A percentile compares a stretch with the other conserved stretches of the same genome.
Conservation (phyloP, 92 coral and sea anemone species). For the Hydrozoanthus gracilis region DNA sequence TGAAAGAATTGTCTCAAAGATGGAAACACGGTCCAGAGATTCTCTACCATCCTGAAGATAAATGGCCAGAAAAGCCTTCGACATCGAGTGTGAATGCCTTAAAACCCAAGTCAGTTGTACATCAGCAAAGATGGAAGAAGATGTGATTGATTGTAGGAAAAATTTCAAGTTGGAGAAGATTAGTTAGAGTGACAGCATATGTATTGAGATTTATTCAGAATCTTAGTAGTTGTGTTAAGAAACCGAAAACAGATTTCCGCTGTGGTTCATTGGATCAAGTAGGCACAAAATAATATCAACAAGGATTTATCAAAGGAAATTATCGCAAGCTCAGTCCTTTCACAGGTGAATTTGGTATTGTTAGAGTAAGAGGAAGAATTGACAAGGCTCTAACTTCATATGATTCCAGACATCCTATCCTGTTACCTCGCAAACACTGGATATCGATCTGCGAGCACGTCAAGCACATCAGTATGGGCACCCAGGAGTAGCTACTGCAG, state of each 20-base stretch:
- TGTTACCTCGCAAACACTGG: slow-evolving; percentile 12
- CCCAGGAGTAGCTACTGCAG: slow-evolving; percentile 15
- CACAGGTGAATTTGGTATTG: slow-evolving; percentile 37
- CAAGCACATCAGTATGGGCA: slow-evolving; percentile 20
- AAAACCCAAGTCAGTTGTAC: slow-evolving; percentile 23
- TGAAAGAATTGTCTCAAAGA: slow-evolving; percentile 33
- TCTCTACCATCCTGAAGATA: slow-evolving; percentile 46
- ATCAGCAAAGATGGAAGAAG: slow-evolving; percentile 2
- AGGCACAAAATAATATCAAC: slow-evolving; percentile 26
- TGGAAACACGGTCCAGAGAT: slow-evolving; percentile 60
- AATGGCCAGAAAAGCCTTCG: slow-evolving; percentile 49
- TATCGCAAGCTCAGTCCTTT: slow-evolving; percentile 28
- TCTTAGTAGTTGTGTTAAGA: slow-evolving; percentile 2
- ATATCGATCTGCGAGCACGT: background rate
- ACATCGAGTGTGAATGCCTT: slow-evolving; percentile 20
- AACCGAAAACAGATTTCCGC: background rate
- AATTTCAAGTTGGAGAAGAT: slow-evolving; percentile 69
- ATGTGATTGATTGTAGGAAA: slow-evolving; percentile 49
- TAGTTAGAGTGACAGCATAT: slow-evolving; percentile 60
- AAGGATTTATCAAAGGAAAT: slow-evolving; percentile 12
- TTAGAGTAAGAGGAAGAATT: slow-evolving; percentile 31
- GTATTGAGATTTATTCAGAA: slow-evolving; percentile 35
- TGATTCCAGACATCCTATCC: slow-evolving; percentile 27
- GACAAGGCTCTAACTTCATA: slow-evolving; percentile 7
- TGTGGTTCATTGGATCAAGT: slow-evolving; percentile 6